Percentiles rank a stretch among this genome's conserved stretches.
phyloP scores from a whole-genome alignment of 1,140 invertebrate species.

The Aphaenogaster ashmeadi region DNA sequence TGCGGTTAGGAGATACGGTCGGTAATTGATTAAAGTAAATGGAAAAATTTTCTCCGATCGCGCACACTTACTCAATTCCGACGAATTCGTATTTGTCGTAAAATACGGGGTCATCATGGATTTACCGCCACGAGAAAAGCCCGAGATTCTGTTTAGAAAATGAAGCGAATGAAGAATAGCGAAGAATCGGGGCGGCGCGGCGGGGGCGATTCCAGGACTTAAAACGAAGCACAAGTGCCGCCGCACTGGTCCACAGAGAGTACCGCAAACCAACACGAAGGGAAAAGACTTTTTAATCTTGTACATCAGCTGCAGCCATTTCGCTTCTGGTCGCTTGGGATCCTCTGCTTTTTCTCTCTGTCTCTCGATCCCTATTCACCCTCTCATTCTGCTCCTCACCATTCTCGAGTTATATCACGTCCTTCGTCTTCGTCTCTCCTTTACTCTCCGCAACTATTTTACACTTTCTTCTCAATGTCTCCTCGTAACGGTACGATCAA shows the following conservation, averaged over 20 bases:
- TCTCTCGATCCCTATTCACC: background rate
- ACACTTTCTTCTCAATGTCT: conserved; percentile 54
- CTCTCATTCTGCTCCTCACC: background rate
- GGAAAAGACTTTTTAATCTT: conserved; percentile 62
- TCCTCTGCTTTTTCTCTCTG: conserved; percentile 10
- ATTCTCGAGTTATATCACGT: conserved; percentile 11
- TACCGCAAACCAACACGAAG: conserved; percentile 56
- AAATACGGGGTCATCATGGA: conserved; percentile 37
- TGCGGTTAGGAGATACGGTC: conserved; percentile 22
- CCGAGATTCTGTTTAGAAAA: conserved; percentile 44
- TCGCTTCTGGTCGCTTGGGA: conserved; percentile 61
- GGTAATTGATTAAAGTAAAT: conserved; percentile 61
- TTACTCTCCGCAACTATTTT: conserved; percentile 34
- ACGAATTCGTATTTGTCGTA: conserved; percentile 27
- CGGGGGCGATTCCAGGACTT: conserved; percentile 37
- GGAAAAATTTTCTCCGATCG: conserved; percentile 57
- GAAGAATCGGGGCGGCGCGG: background rate
- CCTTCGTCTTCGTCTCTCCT: conserved; percentile 34
- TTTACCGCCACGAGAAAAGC: background rate
- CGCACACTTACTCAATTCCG: conserved; percentile 13
- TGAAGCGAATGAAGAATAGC: conserved; percentile 22
- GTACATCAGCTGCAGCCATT: conserved; percentile 72
- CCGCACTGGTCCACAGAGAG: conserved; percentile 6
- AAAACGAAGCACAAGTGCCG: conserved; percentile 37
- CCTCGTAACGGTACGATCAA: conserved; percentile 59